Evolutionary conservation across 2,113 vertebrate species (phyloP).

Genomic region (Forbesichthys papilliferus): DNA sequence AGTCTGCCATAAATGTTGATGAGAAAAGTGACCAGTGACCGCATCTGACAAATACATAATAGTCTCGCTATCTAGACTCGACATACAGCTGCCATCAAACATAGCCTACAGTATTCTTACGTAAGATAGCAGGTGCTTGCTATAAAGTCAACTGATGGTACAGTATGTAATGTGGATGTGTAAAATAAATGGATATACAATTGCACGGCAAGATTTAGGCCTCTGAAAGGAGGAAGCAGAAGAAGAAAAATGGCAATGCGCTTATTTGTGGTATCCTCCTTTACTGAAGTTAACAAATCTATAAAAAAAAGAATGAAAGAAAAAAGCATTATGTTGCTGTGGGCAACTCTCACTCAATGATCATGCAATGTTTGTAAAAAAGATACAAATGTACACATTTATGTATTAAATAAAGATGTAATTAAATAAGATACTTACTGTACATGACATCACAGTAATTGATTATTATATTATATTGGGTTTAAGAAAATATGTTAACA

Average conservation of each 20-base stretch:
- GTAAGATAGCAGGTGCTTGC: slow-evolving; percentile 26
- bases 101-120: slow-evolving; percentile 1
- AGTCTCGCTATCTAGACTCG: slow-evolving; percentile 36
- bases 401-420: too few species aligned
- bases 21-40: slow-evolving; percentile 23
- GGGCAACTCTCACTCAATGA: neutral
- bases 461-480: too few species aligned
- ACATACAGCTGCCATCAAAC: slow-evolving; percentile 25
- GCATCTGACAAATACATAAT: slow-evolving; percentile 31
- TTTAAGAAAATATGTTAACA: neutral
- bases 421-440: neutral
- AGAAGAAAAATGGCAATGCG: neutral
- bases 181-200: slow-evolving; percentile 7
- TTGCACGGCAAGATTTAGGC: neutral
- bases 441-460: neutral
- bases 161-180: slow-evolving; percentile 5
- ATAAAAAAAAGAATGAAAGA: neutral
- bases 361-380: neutral
- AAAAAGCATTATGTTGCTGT: slow-evolving; percentile 1
- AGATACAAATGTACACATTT: neutral
- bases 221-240: neutral
- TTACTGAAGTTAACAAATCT: slow-evolving; percentile 23
- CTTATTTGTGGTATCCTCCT: neutral
- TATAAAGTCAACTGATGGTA: neutral
- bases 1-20: slow-evolving; percentile 29